These are phyloP conservation scores for Sycophila texana DNA, from an alignment of 2,888 invertebrate species.

Conservation along the genomic window DNA sequence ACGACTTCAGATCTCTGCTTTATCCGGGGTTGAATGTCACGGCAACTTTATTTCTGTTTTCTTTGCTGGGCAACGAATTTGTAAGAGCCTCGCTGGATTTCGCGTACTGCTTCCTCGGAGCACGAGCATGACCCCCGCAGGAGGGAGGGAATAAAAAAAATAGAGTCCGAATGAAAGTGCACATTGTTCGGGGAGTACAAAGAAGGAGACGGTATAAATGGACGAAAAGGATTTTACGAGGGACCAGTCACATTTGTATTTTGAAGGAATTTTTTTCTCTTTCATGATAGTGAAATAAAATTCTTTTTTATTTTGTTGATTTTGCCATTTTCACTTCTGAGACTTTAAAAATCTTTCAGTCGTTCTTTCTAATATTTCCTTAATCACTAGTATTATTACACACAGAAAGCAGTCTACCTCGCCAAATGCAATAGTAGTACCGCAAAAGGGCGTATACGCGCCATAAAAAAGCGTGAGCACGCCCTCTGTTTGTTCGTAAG, in stretches of 20 bases:
- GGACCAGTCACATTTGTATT: constrained; percentile 1
- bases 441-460: too few species aligned
- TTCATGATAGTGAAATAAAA: not conserved
- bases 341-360: not conserved
- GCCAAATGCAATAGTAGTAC: too few species aligned
- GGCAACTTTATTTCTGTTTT: not conserved
- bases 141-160: not conserved
- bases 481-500: too few species aligned
- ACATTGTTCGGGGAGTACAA: constrained; percentile 23
- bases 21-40: too few species aligned
- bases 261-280: constrained; percentile 2
- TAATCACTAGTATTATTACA: too few species aligned
- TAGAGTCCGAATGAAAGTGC: constrained; percentile 42
- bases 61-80: too few species aligned
- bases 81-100: too few species aligned
- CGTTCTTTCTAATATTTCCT: not conserved
- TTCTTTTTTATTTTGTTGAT: too few species aligned
- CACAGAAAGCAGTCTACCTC: too few species aligned
- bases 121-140: constrained; percentile 14
- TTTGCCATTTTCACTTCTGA: too few species aligned
- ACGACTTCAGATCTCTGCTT: too few species aligned
- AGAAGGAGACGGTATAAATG: constrained; percentile 29
- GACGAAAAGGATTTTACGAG: constrained; percentile 28
- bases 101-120: constrained; percentile 12
- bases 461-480: too few species aligned